A percentile compares a stretch with the other conserved stretches of the same genome.
Conservation (phyloP, 1,140 invertebrate genomes). For the Temnothorax longispinosus region DNA sequence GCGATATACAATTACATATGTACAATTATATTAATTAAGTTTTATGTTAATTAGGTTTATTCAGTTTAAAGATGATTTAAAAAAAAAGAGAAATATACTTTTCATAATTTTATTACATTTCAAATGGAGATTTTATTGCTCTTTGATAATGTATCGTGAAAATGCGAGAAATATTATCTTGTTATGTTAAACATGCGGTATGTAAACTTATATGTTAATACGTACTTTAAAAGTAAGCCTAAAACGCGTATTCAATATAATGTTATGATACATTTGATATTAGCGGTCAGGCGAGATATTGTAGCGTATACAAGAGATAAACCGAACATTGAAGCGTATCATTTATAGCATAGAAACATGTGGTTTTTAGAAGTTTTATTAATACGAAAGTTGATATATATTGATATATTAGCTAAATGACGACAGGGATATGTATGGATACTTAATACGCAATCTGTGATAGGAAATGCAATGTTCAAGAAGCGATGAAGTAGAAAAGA, state of each 20-base stretch:
- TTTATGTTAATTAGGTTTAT: constrained; percentile 2
- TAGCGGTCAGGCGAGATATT: not conserved
- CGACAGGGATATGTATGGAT: constrained; percentile 23
- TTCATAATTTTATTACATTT: constrained; percentile 33
- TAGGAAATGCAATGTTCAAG: constrained; percentile 59
- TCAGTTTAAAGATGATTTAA: not conserved
- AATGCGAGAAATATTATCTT: constrained; percentile 7
- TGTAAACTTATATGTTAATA: not conserved
- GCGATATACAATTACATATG: not conserved
- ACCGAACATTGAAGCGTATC: constrained; percentile 17
- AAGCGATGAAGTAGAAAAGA: constrained; percentile 49
- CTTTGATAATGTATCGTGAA: not conserved
- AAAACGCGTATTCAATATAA: constrained; percentile 33
- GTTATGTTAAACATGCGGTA: not conserved
- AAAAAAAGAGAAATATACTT: constrained; percentile 20
- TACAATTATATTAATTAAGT: not conserved
- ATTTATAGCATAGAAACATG: constrained; percentile 21
- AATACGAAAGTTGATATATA: constrained; percentile 40
- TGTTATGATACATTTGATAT: constrained; percentile 40
- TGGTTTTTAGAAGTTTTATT: constrained; percentile 57
- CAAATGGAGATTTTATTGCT: not conserved
- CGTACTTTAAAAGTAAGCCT: constrained; percentile 39
- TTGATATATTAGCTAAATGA: constrained; percentile 44
- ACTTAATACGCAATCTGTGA: constrained; percentile 64
- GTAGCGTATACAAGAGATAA: not conserved